These are phyloP conservation scores for Pipa parva DNA, from an alignment of 2,113 vertebrate species.

Conservation along the genomic window DNA sequence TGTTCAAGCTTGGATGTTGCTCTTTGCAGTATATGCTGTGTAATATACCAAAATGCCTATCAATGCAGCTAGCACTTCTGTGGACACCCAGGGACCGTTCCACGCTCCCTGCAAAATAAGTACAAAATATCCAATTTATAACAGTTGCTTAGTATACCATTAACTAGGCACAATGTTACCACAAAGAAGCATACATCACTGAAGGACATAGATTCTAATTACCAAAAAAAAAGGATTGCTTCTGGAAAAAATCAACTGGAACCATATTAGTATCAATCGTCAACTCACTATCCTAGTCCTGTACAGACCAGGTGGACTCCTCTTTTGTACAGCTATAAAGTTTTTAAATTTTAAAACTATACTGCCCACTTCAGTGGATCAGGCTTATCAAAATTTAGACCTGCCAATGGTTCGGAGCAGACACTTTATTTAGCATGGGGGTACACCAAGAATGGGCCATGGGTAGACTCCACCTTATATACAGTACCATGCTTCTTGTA, in stretches of 20 bases:
- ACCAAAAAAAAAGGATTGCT: too few species aligned
- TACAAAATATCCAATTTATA: too few species aligned
- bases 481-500: conserved; percentile 2
- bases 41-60: conserved; percentile 80
- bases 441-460: conserved; percentile 18
- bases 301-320: too few species aligned
- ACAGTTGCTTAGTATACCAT: too few species aligned
- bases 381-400: conserved; percentile 1
- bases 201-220: too few species aligned
- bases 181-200: not conserved
- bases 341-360: not conserved
- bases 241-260: too few species aligned
- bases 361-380: conserved; percentile 17
- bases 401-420: conserved; percentile 31
- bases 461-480: conserved; percentile 2
- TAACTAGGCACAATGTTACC: too few species aligned
- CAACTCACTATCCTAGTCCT: too few species aligned
- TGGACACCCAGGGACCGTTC: conserved; percentile 87
- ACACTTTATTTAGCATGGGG: conserved; percentile 11
- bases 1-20: conserved; percentile 74
- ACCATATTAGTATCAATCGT: too few species aligned
- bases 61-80: conserved; percentile 79
- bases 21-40: conserved; percentile 80
- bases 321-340: not conserved
- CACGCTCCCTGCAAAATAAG: conserved; percentile 71